Evolutionary conservation across 1,140 invertebrate species (phyloP), one percentile per base, ranked within the genome.

Genomic region (Leptinotarsa texana): DNA sequence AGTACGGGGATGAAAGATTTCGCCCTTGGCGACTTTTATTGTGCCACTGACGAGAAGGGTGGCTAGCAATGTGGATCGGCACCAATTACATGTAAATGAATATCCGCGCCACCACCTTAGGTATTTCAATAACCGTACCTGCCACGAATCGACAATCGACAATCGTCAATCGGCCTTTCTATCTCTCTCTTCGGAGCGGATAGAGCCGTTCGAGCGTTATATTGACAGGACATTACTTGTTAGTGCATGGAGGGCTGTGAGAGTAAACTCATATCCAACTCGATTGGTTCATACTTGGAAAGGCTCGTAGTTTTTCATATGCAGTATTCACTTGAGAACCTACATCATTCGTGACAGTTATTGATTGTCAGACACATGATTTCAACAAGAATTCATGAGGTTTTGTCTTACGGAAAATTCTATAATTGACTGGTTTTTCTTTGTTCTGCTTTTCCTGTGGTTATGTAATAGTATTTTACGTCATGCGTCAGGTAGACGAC

Each of bases 21-120:
- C 63, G 71, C 68, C 75, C 75, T 76, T 74, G 72, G 51, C 73
- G 72, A 74, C 69, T 77, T 77, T 77, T 74, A 76, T 76, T 76
- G 75, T 75, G 69, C 68, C 71, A 66, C 33, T 48, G 49, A 33
- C 47, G 21, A 51, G 68, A 47, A 49, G 65, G 51, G 51, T 57
- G 63, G 63, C 3, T 21, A 21, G 63, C 63, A 65, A 75, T 73
- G 69, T 63, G 67, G 69, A 65, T 70, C 76, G 77, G 72, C 27
- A 80, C 81, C 82, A 83, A 83, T 83, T 83, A 83, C 82, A 83
- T 83, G 82, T 83, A 83, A 83, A 83, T 83, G 82, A 83, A 83
- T 83, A 83, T 77, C 71, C 74, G 77, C 74, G 78, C 76, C 78
- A 68, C 74, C 77, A 72, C 75, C 77, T 79, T 72, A 81, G 81